Conservation (phyloP, 1,140 invertebrate genomes). For the Drosophila equinoxialis region DNA sequence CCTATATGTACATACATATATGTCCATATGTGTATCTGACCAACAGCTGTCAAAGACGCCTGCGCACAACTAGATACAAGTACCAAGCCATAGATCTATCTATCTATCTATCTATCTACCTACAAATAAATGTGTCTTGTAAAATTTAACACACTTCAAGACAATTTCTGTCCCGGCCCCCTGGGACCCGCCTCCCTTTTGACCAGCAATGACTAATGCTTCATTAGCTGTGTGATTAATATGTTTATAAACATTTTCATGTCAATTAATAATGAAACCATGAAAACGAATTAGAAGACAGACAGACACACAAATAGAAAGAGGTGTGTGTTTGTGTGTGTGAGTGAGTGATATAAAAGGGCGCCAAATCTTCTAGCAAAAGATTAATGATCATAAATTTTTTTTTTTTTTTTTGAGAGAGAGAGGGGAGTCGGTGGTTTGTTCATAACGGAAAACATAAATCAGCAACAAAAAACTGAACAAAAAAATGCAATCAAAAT, state of each 20-base stretch:
- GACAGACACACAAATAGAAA: constrained; percentile 12
- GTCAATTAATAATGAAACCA: constrained; percentile 72
- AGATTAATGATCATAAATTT: constrained; percentile 54
- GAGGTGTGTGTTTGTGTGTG: constrained; percentile 30
- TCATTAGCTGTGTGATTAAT: constrained; percentile 77
- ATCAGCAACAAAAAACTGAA: constrained; percentile 45
- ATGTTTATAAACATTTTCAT: constrained; percentile 79
- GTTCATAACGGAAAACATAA: constrained; percentile 58
- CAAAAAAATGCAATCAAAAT: constrained; percentile 47
- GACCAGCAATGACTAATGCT: constrained; percentile 67
- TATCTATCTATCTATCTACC: constrained; percentile 29
- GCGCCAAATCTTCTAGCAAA: constrained; percentile 52
- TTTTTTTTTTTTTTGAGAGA: background rate
- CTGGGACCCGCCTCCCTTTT: constrained; percentile 27
- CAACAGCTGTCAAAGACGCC: constrained; percentile 52
- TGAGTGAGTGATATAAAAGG: constrained; percentile 45
- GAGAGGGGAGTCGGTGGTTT: background rate
- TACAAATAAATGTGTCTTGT: constrained; percentile 37
- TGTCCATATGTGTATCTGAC: constrained; percentile 37
- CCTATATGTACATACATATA: constrained; percentile 14
- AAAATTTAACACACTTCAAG: constrained; percentile 59
- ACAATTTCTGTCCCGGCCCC: constrained; percentile 19
- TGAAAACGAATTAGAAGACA: constrained; percentile 20
- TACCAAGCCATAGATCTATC: constrained; percentile 28
- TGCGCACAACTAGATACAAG: constrained; percentile 57